A percentile compares a stretch with the other conserved stretches of the same genome.
Evolutionary conservation across 2,888 invertebrate genomes (phyloP).

Genomic region (Capitulum mitella): DNA sequence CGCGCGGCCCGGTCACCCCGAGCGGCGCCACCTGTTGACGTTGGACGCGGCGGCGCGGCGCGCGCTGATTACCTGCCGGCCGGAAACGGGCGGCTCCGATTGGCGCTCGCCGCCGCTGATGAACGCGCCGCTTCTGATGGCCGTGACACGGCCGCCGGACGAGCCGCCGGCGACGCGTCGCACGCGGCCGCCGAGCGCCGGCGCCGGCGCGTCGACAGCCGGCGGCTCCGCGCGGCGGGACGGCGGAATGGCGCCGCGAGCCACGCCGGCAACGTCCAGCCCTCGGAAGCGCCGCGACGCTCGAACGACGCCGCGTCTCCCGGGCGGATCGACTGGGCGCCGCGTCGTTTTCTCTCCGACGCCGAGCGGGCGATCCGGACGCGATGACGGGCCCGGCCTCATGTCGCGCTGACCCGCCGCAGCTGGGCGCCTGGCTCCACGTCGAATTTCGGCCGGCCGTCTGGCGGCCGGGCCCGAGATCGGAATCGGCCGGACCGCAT

Average conservation of each 20-base stretch:
- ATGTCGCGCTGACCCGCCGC: neutral
- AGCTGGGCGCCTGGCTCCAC: too few relatives aligned
- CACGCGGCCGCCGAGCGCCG: neutral
- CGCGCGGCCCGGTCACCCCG: neutral
- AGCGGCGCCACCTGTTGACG: neutral
- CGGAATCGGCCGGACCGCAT: neutral
- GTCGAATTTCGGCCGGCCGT: too few relatives aligned
- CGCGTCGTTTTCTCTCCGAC: too few relatives aligned
- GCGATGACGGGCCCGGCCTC: neutral
- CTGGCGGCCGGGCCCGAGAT: slow-evolving; percentile 1
- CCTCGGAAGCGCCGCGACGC: too few relatives aligned
- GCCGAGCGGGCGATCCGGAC: neutral
- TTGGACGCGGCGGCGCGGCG: neutral
- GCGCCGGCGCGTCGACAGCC: too few relatives aligned
- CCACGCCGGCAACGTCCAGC: too few relatives aligned
- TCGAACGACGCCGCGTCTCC: too few relatives aligned
- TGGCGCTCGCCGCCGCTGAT: too few relatives aligned
- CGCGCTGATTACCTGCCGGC: neutral
- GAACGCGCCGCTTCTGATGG: too few relatives aligned
- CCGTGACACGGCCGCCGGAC: neutral
- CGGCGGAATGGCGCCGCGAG: too few relatives aligned
- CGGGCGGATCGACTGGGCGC: too few relatives aligned
- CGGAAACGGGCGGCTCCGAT: too few relatives aligned
- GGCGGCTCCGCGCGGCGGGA: neutral
- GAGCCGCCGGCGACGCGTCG: neutral